A percentile compares a stretch with the other conserved stretches of the same genome.
These are phyloP conservation scores for Nansenia antarctica DNA, from an alignment of 2,113 vertebrate genomes.

Conservation along the genomic window DNA sequence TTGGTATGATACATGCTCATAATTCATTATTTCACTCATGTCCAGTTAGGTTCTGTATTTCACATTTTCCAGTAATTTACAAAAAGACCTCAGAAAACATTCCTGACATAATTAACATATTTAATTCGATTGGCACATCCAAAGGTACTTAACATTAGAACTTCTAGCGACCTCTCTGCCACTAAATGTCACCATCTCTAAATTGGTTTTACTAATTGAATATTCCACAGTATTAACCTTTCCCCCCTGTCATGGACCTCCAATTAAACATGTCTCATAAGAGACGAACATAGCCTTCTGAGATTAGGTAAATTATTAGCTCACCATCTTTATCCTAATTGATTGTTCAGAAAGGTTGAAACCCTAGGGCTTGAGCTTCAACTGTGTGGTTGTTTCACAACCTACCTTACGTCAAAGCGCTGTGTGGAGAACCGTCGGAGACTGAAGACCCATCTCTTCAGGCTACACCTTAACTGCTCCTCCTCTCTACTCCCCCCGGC, in stretches of 20 bases:
- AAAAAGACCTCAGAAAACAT: neutral
- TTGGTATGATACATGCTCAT: too few relatives aligned
- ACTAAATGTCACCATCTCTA: neutral
- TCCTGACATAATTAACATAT: constrained; percentile 9
- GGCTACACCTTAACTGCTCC: too few relatives aligned
- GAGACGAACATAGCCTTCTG: constrained; percentile 5
- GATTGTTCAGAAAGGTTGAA: neutral
- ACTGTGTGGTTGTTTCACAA: too few relatives aligned
- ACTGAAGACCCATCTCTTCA: too few relatives aligned
- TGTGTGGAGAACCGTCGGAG: too few relatives aligned
- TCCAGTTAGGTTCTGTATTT: neutral
- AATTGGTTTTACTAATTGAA: neutral
- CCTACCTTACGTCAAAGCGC: neutral
- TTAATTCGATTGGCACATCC: neutral
- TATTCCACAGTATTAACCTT: neutral
- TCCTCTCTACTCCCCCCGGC: too few relatives aligned
- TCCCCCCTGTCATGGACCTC: neutral
- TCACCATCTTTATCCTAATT: neutral
- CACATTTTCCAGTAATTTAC: neutral
- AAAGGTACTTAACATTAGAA: neutral
- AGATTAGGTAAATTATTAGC: neutral
- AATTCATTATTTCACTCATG: too few relatives aligned
- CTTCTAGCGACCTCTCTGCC: neutral
- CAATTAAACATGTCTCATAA: constrained; percentile 1
- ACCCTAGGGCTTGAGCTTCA: neutral